Base-by-base conservation (phyloP, 2,797 vertebrate genomes). In the Centroberyx gerrardi region DNA sequence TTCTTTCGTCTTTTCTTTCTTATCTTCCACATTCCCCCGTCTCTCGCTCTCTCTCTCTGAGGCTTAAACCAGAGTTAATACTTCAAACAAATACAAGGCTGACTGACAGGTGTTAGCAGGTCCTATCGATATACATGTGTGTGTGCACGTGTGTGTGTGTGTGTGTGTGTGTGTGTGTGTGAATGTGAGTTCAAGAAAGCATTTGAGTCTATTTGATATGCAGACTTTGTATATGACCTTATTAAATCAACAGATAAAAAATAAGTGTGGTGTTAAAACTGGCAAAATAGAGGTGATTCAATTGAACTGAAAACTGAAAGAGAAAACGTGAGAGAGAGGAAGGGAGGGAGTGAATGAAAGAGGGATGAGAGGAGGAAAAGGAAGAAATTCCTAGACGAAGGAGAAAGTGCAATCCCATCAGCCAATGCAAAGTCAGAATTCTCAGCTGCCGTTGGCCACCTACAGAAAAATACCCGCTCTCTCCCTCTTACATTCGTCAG, bases 401-500 rank as follows among this genome's bases (percentile, higher is more conserved):
- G 22, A 22, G 18, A 29, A 62, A 33, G 33, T 7, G 38, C 13
- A 8, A 56, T 40, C n/a, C 56, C 31, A 59, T 40, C 56, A n/a
- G 17, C 14, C 46, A 15, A 4, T 48, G 46, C 28, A 49, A 46
- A 49, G 27, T 44, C 38, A 56, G 17, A 65, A 75, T 75, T 72
- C 51, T 72, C 59, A 68, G 44, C 69, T 14, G 53, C 68, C 62
- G 5, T 58, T 12, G 4, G 17, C 80, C 78, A 80, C 89, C 89
- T 81, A 72, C 88, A 64, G 76, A 42, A 86, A 40, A 74, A 83
- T 52, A 42, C 40, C 58, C 58, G 36, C 54, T 66, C 62, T 31
- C 79, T 75, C 74, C 49, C 63, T 69, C 82, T 58, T 18, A 56
- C 18, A 51, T 72, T 89, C 65, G 49, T 85, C 84, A 87, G 52